Evolutionary conservation across 1,140 invertebrate genomes (phyloP), one percentile per base, ranked within the genome.

Genomic region (Coenobita brevimanus): DNA sequence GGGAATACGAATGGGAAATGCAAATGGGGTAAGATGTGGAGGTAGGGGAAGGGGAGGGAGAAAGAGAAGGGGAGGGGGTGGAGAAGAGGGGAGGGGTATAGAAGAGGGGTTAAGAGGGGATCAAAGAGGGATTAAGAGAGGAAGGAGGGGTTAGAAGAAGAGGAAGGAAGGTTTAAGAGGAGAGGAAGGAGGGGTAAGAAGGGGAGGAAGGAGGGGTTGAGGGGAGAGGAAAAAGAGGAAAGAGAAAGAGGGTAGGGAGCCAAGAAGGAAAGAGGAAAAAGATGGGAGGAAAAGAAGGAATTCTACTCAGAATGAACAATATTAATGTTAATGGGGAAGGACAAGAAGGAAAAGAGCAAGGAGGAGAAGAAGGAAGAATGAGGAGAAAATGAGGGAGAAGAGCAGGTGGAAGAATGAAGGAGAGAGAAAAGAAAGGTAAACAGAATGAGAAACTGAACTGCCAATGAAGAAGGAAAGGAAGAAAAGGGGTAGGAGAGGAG

Each of bases 31-130:
- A n/a, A 57, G 54, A 57, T 57, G 54, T 57, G 54, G 54, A 57
- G n/a, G 54, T 57, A 57, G 54, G 67, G 41, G 67, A 71, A 38
- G 41, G 67, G 41, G 67, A 71, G 67, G 41, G 67, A 71, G 67
- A 71, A 38, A 71, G n/a, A 71, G n/a, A 71, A 21, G 13, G 67
- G 41, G 24, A 27, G 67, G 41, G 67, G 41, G 67, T 38, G 67
- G 41, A 38, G 41, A 38, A 71, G 67, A 71, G 67, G 41, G 67
- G 24, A 17, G 41, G 4, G 54, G 33, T 24, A 6, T n/a, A 64
- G 33, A 3, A 30, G 33, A 64, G 3, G 21, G 33, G 21, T 24
- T 6, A 57, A 57, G 13, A 57, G 54, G n/a, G 36, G 13, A 33
- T 30, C 1, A 67, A 30, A 67, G 0, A 15, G n/a, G 36, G 2